These are phyloP conservation scores for Numida meleagris DNA, from an alignment of 2,113 vertebrate species.

Conservation along the genomic window DNA sequence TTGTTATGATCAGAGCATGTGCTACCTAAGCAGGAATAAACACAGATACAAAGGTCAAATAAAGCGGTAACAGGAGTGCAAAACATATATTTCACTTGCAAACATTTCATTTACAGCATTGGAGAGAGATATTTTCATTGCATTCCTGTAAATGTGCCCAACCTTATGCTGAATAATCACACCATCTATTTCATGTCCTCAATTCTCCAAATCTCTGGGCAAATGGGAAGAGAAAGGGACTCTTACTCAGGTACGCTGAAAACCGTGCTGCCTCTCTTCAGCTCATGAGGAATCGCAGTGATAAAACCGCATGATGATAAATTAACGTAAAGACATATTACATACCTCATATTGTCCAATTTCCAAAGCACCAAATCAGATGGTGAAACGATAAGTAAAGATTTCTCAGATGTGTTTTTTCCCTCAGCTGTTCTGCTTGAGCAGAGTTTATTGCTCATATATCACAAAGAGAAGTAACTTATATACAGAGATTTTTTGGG, in stretches of 20 bases:
- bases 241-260: background rate
- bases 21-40: background rate
- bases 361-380: background rate
- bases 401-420: background rate
- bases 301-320: too few relatives aligned
- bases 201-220: background rate
- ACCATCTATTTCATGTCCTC: background rate
- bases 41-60: background rate
- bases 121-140: background rate
- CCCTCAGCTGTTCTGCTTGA: background rate
- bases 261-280: background rate
- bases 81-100: background rate
- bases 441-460: background rate
- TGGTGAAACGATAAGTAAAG: background rate
- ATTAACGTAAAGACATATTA: background rate
- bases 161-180: background rate
- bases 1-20: rapidly evolving
- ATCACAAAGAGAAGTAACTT: background rate
- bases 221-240: background rate
- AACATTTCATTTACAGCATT: background rate
- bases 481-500: background rate
- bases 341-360: background rate
- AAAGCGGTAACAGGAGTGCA: background rate
- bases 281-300: background rate
- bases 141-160: background rate